Base-by-base conservation (phyloP, 2,888 invertebrate species). In the Sycophila texana region DNA sequence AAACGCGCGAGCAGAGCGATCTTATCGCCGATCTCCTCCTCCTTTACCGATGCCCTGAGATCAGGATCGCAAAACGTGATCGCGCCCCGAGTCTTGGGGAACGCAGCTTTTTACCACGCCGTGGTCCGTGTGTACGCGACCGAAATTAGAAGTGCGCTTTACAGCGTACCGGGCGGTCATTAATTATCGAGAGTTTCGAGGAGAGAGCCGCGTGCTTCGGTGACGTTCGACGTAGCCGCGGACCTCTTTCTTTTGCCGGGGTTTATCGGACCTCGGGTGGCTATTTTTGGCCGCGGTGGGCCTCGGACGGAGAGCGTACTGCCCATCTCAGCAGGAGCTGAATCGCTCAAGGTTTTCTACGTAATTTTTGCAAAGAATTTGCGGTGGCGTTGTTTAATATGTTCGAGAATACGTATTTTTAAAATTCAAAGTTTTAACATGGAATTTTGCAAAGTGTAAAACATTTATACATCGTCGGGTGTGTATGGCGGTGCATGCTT, bases 131-230 rank as follows among this genome's bases (percentile, higher is more conserved):
- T 57, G 13, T 16, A 58, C 20, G 22, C 53, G 61, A 22, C 26
- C 22, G 61, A 61, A 61, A 61, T 61, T 30, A 61, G 61, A 61
- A 61, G 30, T 61, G 61, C 61, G 61, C 30, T 53, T 53, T 53
- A n/a, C n/a, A 4, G 14, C n/a, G n/a, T 1, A 14, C n/a, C 16
- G 53, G 39, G 13, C 1, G 47, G 47, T 63, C 47, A 63, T 63
- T 63, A 47, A 47, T 63, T 39, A n/a, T 63, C 18, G 20, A 5
- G n/a, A 39, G 39, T 39, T 39, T 39, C 39, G 39, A 39, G 10
- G 39, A 39, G 39, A 30, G 30, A 39, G 26, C 12, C 39, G 39
- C 30, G 7, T 18, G 14, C 18, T 63, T 47, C 18, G 47, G 16
- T 39, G 63, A 39, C 39, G 63, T 63, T 63, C 63, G 39, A 53